Evolutionary conservation across 2,888 invertebrate genomes (phyloP), one percentile per base, ranked within the genome.

Genomic region (Oxystoma pomonae): DNA sequence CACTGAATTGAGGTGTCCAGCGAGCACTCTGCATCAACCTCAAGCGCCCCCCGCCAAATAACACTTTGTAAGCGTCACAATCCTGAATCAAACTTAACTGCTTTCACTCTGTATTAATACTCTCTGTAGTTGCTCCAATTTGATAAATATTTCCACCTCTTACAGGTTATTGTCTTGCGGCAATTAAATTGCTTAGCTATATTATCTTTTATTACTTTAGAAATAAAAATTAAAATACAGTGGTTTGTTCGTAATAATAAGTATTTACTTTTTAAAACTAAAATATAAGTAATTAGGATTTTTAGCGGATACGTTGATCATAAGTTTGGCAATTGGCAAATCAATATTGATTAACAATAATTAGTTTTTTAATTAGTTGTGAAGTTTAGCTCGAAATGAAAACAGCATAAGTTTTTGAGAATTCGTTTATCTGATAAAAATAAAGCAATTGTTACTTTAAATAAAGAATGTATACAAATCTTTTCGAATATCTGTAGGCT

Each of bases 401-500:
- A 35, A 35, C 12, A 35, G 35, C 3, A 12, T 12, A 3, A 35
- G 35, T 35, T 35, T 35, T 35, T 35, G 12, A 35, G 5, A 35
- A 7, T 35, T 35, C 35, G 35, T 35, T 35, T 35, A 35, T 7
- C 5, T 35, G 35, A 35, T 12, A 35, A 35, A 3, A 35, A 35
- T 35, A 35, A 35, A 35, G 35, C 12, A 7, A 35, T 35, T 12
- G 12, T 35, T 35, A 3, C 35, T 35, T 35, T 35, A 7, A 35
- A 35, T 35, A 77, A 78, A 77, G 76, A 76, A 74, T 75, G 74
- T 76, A 74, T 75, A 76, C 75, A 78, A 77, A 77, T 75, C 75
- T 78, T 79, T 78, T 74, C 74, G 78, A 80, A 79, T 79, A 79
- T 77, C 78, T 74, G 76, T 76, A 73, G 75, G 76, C 75, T 73